These are phyloP conservation scores for Leuciscus waleckii DNA, from an alignment of 2,797 vertebrate genomes.

Conservation along the genomic window DNA sequence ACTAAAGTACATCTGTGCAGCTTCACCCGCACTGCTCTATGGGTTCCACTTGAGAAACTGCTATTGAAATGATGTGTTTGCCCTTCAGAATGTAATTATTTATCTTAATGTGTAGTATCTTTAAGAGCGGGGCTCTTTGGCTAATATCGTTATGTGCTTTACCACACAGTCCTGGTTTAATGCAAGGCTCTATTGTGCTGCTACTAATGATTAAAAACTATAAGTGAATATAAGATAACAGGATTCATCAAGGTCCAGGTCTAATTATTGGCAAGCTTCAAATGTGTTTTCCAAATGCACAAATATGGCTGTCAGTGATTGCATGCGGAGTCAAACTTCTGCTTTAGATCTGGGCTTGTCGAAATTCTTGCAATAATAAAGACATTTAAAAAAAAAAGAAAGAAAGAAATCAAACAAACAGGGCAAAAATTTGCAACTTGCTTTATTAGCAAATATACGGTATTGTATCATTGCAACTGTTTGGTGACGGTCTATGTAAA, in stretches of 20 bases:
- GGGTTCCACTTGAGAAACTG: conserved; percentile 71
- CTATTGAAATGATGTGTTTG: conserved; percentile 74
- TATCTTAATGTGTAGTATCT: conserved; percentile 72
- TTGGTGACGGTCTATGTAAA: neutral
- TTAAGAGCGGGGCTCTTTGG: conserved; percentile 68
- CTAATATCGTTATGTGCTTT: conserved; percentile 48
- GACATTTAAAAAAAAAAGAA: too few species aligned
- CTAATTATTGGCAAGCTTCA: conserved; percentile 43
- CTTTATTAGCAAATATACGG: neutral
- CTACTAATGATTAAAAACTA: conserved; percentile 74
- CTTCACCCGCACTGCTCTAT: conserved; percentile 59
- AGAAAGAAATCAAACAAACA: neutral
- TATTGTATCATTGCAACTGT: neutral
- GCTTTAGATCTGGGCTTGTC: neutral
- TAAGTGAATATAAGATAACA: conserved; percentile 73
- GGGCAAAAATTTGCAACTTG: neutral
- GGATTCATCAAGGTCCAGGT: conserved; percentile 60
- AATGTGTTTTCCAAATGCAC: conserved; percentile 22
- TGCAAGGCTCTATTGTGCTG: conserved; percentile 63
- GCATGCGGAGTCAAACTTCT: neutral
- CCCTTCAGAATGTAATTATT: conserved; percentile 78
- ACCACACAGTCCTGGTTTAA: conserved; percentile 25
- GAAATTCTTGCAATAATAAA: neutral
- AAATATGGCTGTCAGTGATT: conserved; percentile 24
- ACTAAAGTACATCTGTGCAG: conserved; percentile 61